phyloP scores from a whole-genome alignment of 2,888 invertebrate species.

The Dryocosmus kuriphilus region DNA sequence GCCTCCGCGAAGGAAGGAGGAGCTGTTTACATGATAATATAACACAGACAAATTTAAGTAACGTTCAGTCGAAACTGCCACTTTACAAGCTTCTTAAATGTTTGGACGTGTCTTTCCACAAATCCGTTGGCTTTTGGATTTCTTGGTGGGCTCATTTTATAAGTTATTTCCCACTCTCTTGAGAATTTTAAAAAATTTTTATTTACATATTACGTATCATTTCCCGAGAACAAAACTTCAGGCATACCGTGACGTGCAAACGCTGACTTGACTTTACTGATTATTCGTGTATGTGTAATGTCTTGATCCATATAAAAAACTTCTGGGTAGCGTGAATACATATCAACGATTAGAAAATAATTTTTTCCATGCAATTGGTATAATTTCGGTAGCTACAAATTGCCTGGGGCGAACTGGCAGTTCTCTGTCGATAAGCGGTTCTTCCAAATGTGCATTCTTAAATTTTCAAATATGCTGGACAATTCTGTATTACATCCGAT shows the following conservation, averaged over 20 bases:
- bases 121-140: no score
- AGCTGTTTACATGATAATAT: no score
- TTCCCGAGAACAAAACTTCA: slow-evolving; percentile 55
- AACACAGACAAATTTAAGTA: no score
- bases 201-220: slow-evolving; percentile 57
- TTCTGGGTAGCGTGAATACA: slow-evolving; percentile 61
- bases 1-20: no score
- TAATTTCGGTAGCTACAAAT: slow-evolving; percentile 56
- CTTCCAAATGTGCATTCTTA: slow-evolving; percentile 53
- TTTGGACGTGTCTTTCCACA: no score
- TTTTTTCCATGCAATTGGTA: slow-evolving; percentile 55
- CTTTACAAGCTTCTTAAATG: no score
- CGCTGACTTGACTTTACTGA: slow-evolving; percentile 55
- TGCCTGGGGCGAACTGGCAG: slow-evolving; percentile 59
- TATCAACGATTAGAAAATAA: slow-evolving; percentile 60
- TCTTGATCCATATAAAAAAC: slow-evolving; percentile 49
- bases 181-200: slow-evolving; percentile 37
- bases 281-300: slow-evolving; percentile 51
- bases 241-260: slow-evolving; percentile 60
- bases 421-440: slow-evolving; percentile 54
- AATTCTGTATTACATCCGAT: slow-evolving; percentile 50
- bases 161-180: slow-evolving; percentile 17
- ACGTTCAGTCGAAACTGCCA: no score
- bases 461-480: slow-evolving; percentile 58
- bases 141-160: no score